phyloP scores from a whole-genome alignment of 2,888 invertebrate species.

The Galeruca laticollis region DNA sequence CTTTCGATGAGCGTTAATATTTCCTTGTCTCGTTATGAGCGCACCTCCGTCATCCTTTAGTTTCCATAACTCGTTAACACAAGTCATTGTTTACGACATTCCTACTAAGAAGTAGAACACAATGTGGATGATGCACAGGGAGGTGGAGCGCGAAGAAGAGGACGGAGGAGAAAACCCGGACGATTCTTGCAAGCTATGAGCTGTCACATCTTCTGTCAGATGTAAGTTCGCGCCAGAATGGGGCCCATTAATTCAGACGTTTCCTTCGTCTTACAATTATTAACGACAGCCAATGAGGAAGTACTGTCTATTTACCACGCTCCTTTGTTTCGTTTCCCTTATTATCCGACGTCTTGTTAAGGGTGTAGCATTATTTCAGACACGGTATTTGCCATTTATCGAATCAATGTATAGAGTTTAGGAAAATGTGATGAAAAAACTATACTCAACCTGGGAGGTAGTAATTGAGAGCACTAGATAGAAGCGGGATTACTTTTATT shows the following conservation, averaged over 20 bases:
- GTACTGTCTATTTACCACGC: constrained; percentile 61
- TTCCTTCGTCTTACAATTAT: constrained; percentile 64
- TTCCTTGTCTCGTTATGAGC: neutral
- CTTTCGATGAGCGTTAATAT: neutral
- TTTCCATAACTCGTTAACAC: constrained; percentile 39
- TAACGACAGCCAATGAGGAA: constrained; percentile 64
- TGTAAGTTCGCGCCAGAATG: constrained; percentile 49
- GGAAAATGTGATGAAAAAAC: too few species aligned
- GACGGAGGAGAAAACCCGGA: constrained; percentile 37
- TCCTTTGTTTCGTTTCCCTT: constrained; percentile 60
- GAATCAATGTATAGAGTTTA: neutral
- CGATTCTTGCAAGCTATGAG: constrained; percentile 44
- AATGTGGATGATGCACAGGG: constrained; percentile 4
- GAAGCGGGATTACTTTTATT: too few species aligned
- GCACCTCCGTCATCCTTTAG: constrained; percentile 22
- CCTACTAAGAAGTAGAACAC: constrained; percentile 16
- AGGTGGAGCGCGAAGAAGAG: constrained; percentile 17
- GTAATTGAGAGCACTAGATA: too few species aligned
- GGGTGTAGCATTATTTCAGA: neutral
- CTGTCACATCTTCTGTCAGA: constrained; percentile 53
- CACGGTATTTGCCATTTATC: neutral
- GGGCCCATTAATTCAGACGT: constrained; percentile 65
- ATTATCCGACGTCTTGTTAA: constrained; percentile 51
- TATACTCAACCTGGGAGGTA: too few species aligned
- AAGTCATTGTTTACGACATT: constrained; percentile 40